A percentile compares a stretch with the other conserved stretches of the same genome.
These are phyloP conservation scores for Drosophila bifasciata DNA, from an alignment of 1,140 invertebrate genomes.

Conservation along the genomic window DNA sequence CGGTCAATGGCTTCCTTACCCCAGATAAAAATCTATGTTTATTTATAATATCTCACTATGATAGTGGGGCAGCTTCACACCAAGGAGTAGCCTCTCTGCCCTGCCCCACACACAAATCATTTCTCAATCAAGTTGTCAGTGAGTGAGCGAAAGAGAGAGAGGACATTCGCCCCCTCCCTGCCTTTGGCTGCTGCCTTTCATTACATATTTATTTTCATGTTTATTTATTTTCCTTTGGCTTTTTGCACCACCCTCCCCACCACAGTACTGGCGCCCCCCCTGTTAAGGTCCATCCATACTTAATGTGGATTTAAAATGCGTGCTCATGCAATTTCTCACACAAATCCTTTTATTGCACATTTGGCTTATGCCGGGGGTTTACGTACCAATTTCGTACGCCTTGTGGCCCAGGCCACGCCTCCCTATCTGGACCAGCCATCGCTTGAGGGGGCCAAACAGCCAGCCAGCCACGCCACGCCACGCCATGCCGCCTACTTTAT, in stretches of 20 bases:
- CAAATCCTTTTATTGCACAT: constrained; percentile 81
- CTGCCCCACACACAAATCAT: constrained; percentile 38
- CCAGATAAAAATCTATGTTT: neutral
- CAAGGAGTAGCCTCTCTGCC: neutral
- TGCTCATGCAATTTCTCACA: constrained; percentile 78
- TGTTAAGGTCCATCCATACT: constrained; percentile 54
- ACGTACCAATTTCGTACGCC: constrained; percentile 67
- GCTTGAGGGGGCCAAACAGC: constrained; percentile 43
- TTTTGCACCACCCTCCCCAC: constrained; percentile 2
- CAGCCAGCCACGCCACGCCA: too few relatives aligned
- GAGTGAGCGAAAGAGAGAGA: constrained; percentile 13
- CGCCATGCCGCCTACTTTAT: constrained; percentile 79
- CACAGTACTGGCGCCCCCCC: constrained; percentile 16
- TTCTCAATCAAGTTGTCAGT: constrained; percentile 44
- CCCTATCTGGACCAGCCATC: constrained; percentile 23
- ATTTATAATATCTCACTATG: constrained; percentile 1
- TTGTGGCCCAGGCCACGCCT: constrained; percentile 35
- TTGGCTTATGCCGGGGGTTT: constrained; percentile 71
- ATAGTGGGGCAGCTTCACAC: neutral
- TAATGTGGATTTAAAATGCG: constrained; percentile 79
- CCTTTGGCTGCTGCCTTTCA: constrained; percentile 30
- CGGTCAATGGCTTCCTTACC: neutral
- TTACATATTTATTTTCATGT: constrained; percentile 60
- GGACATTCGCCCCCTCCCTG: neutral
- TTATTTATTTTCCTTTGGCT: constrained; percentile 49